Evolutionary conservation across 2,113 vertebrate species (phyloP), one percentile per base, ranked within the genome.

Genomic region (Callopanchax toddi): DNA sequence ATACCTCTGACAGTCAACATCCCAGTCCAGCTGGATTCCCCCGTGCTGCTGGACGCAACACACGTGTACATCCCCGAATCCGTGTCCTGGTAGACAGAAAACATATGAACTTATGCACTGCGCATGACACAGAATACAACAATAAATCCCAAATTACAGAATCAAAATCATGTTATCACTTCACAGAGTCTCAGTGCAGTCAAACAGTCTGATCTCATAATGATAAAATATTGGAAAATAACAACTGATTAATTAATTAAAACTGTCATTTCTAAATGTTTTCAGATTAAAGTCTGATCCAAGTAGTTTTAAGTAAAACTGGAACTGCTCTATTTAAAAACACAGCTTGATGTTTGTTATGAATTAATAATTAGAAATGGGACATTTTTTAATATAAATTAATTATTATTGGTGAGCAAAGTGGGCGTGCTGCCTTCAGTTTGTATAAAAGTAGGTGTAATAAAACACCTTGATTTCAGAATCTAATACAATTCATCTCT

Each of bases 41-140:
- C 96, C 0, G 26, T 89, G 3, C 87, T 61, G 64, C 93, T 96
- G 81, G 90, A 92, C 52, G 93, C 94, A 15, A 96, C 82, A 0
- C 97, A 99, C 53, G 92, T 93, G 15, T 98, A 99, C 77, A 89
- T 85, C 57, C 97, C 97, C 0, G 93, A 91, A 81, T 99, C 94
- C 0, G 71, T 74, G 78, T 95, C 93, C 96, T 98, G 86, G 76
- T 71, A 20, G n/a, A 71, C 64, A 23, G 46, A 52, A 42, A 4
- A 18, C 22, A 16, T 42, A 11, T n/a, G n/a, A n/a, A n/a, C n/a
- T n/a, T n/a, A n/a, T n/a, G n/a, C n/a, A n/a, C n/a, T n/a, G n/a
- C n/a, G n/a, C n/a, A n/a, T n/a, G n/a, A n/a, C n/a, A n/a, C n/a
- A n/a, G n/a, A n/a, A n/a, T n/a, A n/a, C n/a, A n/a, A n/a, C n/a